Percentiles rank a stretch among this genome's conserved stretches.
Conservation (phyloP, 2,888 invertebrate genomes). For the Bedellia somnulentella region DNA sequence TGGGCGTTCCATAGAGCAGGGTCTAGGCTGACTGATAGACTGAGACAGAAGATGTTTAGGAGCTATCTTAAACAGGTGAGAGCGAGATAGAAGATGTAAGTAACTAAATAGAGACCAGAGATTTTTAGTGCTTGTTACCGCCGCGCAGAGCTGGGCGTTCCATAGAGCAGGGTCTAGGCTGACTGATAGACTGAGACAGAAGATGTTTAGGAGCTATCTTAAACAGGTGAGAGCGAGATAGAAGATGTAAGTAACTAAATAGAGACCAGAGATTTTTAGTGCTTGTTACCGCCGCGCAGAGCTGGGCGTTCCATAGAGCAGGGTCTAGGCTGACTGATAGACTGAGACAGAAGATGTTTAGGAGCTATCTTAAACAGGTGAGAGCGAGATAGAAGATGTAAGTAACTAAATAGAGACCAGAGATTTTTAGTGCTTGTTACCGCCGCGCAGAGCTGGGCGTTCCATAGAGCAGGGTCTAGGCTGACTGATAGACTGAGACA, state of each 20-base stretch:
- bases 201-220: conserved; percentile 53
- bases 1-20: conserved; percentile 76
- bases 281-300: conserved; percentile 65
- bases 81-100: too few species aligned
- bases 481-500: conserved; percentile 67
- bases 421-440: conserved; percentile 32
- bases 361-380: conserved; percentile 60
- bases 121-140: conserved; percentile 39
- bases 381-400: too few species aligned
- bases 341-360: conserved; percentile 37
- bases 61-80: conserved; percentile 60
- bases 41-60: conserved; percentile 37
- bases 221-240: conserved; percentile 54
- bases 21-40: conserved; percentile 69
- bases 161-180: conserved; percentile 72
- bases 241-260: too few species aligned
- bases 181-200: conserved; percentile 63
- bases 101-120: neutral
- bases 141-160: conserved; percentile 72
- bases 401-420: neutral
- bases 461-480: conserved; percentile 71
- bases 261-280: neutral
- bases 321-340: conserved; percentile 74
- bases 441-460: conserved; percentile 70
- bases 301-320: conserved; percentile 71